Conservation (phyloP, 2,888 invertebrate genomes). For the Thecophora atra region DNA sequence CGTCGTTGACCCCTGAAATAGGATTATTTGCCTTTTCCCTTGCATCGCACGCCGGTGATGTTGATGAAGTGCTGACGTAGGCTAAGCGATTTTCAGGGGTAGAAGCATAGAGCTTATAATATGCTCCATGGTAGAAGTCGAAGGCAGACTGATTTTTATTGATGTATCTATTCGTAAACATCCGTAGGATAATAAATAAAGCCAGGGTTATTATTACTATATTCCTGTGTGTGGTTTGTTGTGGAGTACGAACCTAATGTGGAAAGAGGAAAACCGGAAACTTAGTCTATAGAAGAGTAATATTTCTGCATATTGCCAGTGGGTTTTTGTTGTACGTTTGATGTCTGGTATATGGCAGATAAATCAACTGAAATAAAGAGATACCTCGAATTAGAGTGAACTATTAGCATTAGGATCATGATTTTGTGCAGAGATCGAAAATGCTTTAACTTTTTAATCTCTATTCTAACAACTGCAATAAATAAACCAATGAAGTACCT, state of each 20-base stretch:
- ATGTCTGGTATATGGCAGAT: too few relatives aligned
- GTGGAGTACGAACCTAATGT: background rate
- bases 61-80: background rate
- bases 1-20: constrained; percentile 1
- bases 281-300: too few relatives aligned
- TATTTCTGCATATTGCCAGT: too few relatives aligned
- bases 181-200: background rate
- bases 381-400: too few relatives aligned
- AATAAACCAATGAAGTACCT: too few relatives aligned
- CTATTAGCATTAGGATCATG: too few relatives aligned
- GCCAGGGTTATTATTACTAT: background rate
- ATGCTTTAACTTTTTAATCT: too few relatives aligned
- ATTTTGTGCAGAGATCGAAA: too few relatives aligned
- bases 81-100: background rate
- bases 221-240: background rate
- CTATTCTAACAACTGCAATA: too few relatives aligned
- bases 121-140: background rate
- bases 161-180: background rate
- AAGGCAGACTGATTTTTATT: background rate
- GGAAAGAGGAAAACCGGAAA: too few relatives aligned
- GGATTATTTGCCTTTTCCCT: background rate
- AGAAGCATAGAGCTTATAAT: background rate
- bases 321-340: too few relatives aligned
- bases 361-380: too few relatives aligned
- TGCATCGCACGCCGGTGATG: background rate